phyloP scores from a whole-genome alignment of 2,113 vertebrate genomes.

The Shinisaurus crocodilurus region DNA sequence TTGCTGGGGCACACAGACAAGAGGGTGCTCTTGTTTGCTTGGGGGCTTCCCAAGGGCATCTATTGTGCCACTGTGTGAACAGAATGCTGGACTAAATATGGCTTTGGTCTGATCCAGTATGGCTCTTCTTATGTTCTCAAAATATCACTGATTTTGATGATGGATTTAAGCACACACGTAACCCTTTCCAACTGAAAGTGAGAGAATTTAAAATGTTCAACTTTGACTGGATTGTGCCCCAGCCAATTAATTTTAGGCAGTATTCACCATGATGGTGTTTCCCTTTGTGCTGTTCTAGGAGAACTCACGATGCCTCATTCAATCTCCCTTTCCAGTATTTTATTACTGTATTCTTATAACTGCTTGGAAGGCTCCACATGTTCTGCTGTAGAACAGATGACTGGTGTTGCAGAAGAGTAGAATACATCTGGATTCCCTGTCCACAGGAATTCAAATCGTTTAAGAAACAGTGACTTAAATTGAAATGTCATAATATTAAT shows the following conservation, averaged over 20 bases:
- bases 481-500: neutral
- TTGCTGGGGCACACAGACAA: too few species aligned
- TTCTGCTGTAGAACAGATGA: neutral
- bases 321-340: neutral
- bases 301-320: neutral
- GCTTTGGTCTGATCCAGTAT: too few species aligned
- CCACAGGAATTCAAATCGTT: neutral
- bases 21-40: too few species aligned
- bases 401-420: neutral
- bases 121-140: neutral
- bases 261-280: neutral
- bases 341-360: neutral
- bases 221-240: neutral
- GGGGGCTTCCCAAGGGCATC: too few species aligned
- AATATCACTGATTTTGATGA: neutral
- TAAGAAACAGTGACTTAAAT: neutral
- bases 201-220: neutral
- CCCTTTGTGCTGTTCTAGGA: neutral
- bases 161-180: neutral
- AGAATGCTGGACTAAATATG: too few species aligned
- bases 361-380: neutral
- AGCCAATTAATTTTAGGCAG: neutral
- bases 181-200: neutral
- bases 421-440: neutral
- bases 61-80: too few species aligned